These are phyloP conservation scores for Cyprinus carpio DNA, from an alignment of 2,113 vertebrate genomes.

Conservation along the genomic window DNA sequence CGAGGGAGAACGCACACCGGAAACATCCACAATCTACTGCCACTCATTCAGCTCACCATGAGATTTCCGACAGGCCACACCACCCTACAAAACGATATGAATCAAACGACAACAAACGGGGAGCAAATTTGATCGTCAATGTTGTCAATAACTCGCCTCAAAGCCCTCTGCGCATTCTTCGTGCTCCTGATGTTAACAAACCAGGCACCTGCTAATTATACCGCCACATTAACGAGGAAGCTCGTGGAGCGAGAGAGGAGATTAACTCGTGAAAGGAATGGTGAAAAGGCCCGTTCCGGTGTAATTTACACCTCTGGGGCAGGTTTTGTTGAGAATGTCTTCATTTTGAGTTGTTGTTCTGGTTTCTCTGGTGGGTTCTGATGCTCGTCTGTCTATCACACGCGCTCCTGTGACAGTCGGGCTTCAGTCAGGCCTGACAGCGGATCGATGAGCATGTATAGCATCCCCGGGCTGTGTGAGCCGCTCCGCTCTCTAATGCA, in stretches of 20 bases:
- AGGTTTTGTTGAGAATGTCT: constrained; percentile 6
- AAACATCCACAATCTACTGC: constrained; percentile 20
- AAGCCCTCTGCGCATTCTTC: constrained; percentile 12
- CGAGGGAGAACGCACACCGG: neutral
- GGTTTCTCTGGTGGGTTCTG: neutral
- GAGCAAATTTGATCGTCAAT: neutral
- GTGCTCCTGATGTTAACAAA: neutral
- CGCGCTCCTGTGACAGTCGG: constrained; percentile 32
- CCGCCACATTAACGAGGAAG: neutral
- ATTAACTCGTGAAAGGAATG: constrained; percentile 34
- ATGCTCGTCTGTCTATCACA: constrained; percentile 51
- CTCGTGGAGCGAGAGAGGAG: too few species aligned
- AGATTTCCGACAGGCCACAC: constrained; percentile 29
- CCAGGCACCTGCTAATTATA: constrained; percentile 38
- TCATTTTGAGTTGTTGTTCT: constrained; percentile 14
- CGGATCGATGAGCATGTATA: constrained; percentile 46
- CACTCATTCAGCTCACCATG: neutral
- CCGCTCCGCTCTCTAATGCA: neutral
- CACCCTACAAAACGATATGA: too few species aligned
- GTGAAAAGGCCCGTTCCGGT: neutral
- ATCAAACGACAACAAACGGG: too few species aligned
- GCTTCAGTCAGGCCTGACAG: constrained; percentile 41
- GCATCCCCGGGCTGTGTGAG: constrained; percentile 9
- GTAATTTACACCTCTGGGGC: neutral
- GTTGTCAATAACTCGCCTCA: constrained; percentile 29